A percentile compares a stretch with the other conserved stretches of the same genome.
Evolutionary conservation across 2,797 vertebrate species (phyloP).

Genomic region (Protonibea diacanthus): DNA sequence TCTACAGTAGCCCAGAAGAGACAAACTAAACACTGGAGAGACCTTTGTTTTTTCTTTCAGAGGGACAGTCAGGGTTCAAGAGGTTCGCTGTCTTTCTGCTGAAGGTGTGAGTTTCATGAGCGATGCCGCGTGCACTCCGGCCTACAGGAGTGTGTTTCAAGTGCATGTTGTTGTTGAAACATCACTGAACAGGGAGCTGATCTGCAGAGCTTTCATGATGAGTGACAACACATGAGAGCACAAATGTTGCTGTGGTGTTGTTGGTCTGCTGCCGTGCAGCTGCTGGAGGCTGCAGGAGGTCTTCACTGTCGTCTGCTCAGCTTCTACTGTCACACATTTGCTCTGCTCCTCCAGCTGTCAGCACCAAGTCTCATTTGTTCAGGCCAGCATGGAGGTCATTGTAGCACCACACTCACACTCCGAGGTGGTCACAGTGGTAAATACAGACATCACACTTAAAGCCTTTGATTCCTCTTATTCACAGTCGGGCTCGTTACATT

Average conservation of each 20-base stretch:
- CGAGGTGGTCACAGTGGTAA: slow-evolving; percentile 34
- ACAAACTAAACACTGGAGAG: too few relatives aligned
- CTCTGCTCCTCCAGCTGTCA: slow-evolving; percentile 35
- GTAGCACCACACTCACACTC: slow-evolving; percentile 3
- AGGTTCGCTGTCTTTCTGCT: background rate
- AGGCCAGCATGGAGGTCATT: background rate
- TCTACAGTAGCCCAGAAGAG: too few relatives aligned
- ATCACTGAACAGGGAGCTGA: background rate
- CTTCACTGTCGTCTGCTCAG: slow-evolving; percentile 7
- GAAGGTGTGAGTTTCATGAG: background rate
- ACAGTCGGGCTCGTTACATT: slow-evolving; percentile 1
- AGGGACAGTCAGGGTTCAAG: background rate
- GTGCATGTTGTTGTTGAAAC: background rate
- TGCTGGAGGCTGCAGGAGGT: background rate
- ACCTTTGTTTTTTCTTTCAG: too few relatives aligned
- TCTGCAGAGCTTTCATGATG: background rate
- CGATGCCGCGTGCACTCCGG: background rate
- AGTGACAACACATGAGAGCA: background rate
- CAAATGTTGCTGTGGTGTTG: slow-evolving; percentile 34
- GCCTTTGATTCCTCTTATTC: slow-evolving; percentile 26
- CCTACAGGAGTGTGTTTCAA: background rate
- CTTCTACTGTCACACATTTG: slow-evolving; percentile 13
- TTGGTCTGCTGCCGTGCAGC: slow-evolving; percentile 10
- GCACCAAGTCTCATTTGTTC: background rate
- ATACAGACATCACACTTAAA: background rate